Conservation (phyloP, 2,113 vertebrate species). For the Eolophus roseicapilla region DNA sequence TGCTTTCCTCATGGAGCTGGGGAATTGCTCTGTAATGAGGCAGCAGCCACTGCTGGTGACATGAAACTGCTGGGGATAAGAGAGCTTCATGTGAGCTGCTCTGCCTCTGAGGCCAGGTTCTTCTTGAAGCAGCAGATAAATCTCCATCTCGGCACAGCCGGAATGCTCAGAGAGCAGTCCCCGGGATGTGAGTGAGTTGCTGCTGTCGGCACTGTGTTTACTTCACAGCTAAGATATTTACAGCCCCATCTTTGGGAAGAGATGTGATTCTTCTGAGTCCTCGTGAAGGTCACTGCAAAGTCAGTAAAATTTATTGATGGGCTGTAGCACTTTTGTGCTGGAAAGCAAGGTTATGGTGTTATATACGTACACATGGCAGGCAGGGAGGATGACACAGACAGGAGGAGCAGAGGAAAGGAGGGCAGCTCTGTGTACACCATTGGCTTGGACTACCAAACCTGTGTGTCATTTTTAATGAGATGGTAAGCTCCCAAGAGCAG, state of each 20-base stretch:
- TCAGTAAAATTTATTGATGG: constrained; percentile 69
- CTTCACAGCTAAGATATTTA: constrained; percentile 76
- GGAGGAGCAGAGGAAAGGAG: background rate
- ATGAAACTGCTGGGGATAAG: background rate
- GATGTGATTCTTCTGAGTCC: constrained; percentile 55
- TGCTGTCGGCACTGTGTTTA: constrained; percentile 60
- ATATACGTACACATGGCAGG: background rate
- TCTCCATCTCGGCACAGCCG: background rate
- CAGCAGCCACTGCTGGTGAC: background rate
- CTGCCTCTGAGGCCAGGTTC: constrained; percentile 29
- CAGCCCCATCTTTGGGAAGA: constrained; percentile 60
- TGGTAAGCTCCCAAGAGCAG: constrained; percentile 5
- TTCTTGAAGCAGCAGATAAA: constrained; percentile 58
- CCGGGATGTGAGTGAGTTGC: background rate
- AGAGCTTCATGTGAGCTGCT: background rate
- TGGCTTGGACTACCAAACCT: background rate
- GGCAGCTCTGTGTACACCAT: background rate
- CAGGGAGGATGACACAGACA: background rate
- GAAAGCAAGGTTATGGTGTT: constrained; percentile 21
- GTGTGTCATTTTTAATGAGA: constrained; percentile 35
- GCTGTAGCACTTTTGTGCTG: constrained; percentile 16
- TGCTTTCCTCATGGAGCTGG: background rate
- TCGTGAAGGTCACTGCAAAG: constrained; percentile 68
- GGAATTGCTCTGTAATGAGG: constrained; percentile 18
- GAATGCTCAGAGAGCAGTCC: background rate